Conservation (phyloP, 2,113 vertebrate genomes). For the Oriolus oriolus region DNA sequence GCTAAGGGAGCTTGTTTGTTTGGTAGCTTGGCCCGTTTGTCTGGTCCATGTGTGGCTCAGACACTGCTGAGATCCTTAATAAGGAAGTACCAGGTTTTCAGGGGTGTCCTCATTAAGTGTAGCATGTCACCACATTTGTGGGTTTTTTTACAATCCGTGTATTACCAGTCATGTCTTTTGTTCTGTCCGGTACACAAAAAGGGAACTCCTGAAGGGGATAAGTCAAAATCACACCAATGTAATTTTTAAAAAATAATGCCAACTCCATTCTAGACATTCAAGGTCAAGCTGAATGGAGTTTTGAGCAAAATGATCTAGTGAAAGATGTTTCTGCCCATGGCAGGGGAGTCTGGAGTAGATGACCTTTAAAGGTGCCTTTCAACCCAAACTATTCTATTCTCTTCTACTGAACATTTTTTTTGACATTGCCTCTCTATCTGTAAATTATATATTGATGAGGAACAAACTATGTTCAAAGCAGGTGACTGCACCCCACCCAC, state of each 20-base stretch:
- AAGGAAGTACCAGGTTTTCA: neutral
- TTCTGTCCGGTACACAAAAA: neutral
- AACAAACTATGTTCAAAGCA: neutral
- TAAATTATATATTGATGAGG: neutral
- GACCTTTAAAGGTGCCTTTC: neutral
- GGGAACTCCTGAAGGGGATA: neutral
- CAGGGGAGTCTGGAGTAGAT: neutral
- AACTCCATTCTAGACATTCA: neutral
- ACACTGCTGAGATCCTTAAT: neutral
- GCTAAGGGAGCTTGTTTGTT: neutral
- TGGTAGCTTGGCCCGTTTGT: neutral
- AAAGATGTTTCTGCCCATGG: neutral
- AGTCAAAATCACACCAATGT: neutral
- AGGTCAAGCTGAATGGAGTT: neutral
- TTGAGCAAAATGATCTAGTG: neutral
- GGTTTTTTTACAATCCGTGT: neutral
- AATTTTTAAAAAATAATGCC: neutral
- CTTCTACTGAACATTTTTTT: neutral
- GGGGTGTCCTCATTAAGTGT: neutral
- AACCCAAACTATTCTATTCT: neutral
- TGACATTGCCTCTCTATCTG: neutral
- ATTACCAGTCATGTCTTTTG: neutral
- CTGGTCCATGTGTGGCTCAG: neutral
- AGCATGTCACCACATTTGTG: neutral
- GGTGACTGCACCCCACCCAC: neutral